Percentiles rank a stretch among this genome's conserved stretches.
Evolutionary conservation across 2,888 invertebrate species (phyloP).

Genomic region (Yponomeuta malinellus): DNA sequence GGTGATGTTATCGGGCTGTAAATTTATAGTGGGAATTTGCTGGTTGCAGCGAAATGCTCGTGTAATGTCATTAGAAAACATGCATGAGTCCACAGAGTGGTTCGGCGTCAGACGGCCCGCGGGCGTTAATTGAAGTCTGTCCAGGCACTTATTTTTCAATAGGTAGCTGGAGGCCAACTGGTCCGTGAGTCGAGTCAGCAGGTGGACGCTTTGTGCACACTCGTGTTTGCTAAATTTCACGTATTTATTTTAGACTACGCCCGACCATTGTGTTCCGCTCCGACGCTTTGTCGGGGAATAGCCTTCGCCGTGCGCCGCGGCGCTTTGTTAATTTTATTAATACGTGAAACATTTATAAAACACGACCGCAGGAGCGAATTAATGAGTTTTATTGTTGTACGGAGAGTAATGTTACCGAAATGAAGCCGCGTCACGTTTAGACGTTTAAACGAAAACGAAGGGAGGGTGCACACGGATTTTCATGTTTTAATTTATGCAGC

Average conservation of each 20-base stretch:
- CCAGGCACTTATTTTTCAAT: conserved; percentile 61
- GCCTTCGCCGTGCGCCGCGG: conserved; percentile 54
- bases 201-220: conserved; percentile 66
- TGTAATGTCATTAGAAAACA: background rate
- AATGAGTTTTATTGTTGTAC: conserved; percentile 73
- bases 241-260: conserved; percentile 69
- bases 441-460: conserved; percentile 41
- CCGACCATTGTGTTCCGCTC: conserved; percentile 58
- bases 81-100: background rate
- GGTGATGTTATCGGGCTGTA: background rate
- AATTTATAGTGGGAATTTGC: background rate
- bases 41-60: background rate
- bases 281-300: conserved; percentile 68
- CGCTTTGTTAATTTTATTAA: conserved; percentile 76
- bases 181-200: conserved; percentile 36
- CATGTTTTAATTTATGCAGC: conserved; percentile 53
- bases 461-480: conserved; percentile 42
- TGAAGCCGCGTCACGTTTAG: conserved; percentile 51
- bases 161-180: conserved; percentile 30
- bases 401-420: conserved; percentile 63
- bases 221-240: conserved; percentile 69
- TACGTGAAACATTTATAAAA: conserved; percentile 74
- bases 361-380: conserved; percentile 67
- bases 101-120: conserved; percentile 34
- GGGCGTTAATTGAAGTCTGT: conserved; percentile 56